A percentile compares a stretch with the other conserved stretches of the same genome.
Conservation (phyloP, 2,888 invertebrate species). For the Anthrax anthrax region DNA sequence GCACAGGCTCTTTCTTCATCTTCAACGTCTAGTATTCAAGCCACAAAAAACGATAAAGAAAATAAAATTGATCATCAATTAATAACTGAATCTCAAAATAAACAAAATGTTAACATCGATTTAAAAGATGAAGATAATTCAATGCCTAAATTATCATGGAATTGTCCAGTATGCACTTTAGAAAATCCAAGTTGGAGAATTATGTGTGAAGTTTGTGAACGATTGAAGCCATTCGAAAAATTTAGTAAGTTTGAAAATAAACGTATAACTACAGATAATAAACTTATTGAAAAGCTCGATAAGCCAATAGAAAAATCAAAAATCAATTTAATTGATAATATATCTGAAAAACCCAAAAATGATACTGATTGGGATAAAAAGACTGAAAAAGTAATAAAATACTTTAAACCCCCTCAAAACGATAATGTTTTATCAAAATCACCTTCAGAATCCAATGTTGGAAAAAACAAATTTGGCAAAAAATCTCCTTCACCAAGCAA, state of each 20-base stretch:
- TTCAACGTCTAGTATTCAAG: no score
- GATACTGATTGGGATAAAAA: constrained; percentile 17
- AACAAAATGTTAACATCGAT: not conserved
- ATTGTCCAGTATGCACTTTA: constrained; percentile 44
- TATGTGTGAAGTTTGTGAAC: constrained; percentile 46
- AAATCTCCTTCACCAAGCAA: constrained; percentile 9
- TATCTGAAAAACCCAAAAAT: not conserved
- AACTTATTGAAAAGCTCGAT: not conserved
- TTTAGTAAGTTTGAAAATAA: constrained; percentile 5
- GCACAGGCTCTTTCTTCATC: no score
- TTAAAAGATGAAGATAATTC: not conserved
- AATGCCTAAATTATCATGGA: constrained; percentile 31
- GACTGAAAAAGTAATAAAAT: constrained; percentile 18
- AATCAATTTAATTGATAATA: not conserved
- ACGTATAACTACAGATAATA: not conserved
- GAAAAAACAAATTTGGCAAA: constrained; percentile 2
- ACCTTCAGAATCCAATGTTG: constrained; percentile 13
- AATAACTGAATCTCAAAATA: not conserved
- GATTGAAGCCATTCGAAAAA: constrained; percentile 34
- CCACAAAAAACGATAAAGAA: not conserved
- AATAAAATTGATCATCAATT: not conserved
- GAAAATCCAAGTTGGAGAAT: constrained; percentile 46
- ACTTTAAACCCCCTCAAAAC: constrained; percentile 16
- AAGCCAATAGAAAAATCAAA: not conserved
- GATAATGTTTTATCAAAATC: constrained; percentile 10